Conservation (phyloP, 1,140 invertebrate species). For the Euwallacea fornicatus region DNA sequence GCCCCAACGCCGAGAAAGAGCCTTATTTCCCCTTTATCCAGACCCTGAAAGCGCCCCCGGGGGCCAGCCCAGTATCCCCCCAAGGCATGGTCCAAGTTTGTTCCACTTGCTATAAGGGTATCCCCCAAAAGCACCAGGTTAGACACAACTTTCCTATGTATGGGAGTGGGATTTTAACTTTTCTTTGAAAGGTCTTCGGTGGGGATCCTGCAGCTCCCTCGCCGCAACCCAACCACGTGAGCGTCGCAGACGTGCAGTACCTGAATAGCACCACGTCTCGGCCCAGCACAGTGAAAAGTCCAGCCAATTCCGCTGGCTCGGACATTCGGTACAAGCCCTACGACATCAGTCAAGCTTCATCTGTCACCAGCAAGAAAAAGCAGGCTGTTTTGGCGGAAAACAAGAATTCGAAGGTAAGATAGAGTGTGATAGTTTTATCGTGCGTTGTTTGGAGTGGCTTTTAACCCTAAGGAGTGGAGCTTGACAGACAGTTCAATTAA, state of each 20-base stretch:
- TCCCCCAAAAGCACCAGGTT: constrained; percentile 78
- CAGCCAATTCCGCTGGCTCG: constrained; percentile 59
- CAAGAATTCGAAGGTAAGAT: constrained; percentile 55
- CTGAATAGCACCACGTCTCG: constrained; percentile 55
- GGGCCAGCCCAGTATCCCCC: constrained; percentile 80
- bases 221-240: constrained; percentile 46
- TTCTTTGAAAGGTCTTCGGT: constrained; percentile 47
- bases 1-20: constrained; percentile 79
- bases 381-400: constrained; percentile 53
- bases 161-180: background rate
- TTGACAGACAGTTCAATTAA: no score
- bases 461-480: no score
- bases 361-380: constrained; percentile 57
- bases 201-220: constrained; percentile 49
- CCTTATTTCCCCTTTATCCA: constrained; percentile 87
- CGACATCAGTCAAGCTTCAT: constrained; percentile 64
- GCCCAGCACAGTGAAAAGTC: constrained; percentile 58
- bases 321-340: constrained; percentile 74
- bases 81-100: constrained; percentile 85
- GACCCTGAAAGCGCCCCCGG: constrained; percentile 72
- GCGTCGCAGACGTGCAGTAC: constrained; percentile 50
- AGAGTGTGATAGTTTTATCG: background rate
- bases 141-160: background rate
- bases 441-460: no score
- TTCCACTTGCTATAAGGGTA: constrained; percentile 78